Evolutionary conservation across 2,888 invertebrate species (phyloP).

Genomic region (Heliconius sara): DNA sequence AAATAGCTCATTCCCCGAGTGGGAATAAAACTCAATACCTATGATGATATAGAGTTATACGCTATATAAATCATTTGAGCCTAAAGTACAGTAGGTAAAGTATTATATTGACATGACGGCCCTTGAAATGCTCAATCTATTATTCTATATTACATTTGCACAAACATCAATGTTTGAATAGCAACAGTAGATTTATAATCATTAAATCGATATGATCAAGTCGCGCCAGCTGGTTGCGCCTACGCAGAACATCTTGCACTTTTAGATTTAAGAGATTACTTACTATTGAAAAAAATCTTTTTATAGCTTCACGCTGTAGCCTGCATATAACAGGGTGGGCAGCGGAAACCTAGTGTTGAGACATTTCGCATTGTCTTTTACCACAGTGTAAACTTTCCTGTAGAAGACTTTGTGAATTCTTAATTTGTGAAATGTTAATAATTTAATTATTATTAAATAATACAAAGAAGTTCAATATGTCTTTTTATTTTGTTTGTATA

Average conservation of each 20-base stretch:
- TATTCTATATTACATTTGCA: constrained; percentile 46
- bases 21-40: no score
- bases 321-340: neutral
- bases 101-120: neutral
- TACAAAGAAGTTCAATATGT: no score
- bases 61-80: neutral
- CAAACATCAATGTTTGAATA: constrained; percentile 49
- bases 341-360: neutral
- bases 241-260: constrained; percentile 52
- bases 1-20: no score
- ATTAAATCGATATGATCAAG: constrained; percentile 59
- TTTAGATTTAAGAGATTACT: neutral
- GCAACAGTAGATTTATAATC: constrained; percentile 52
- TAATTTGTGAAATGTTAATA: no score
- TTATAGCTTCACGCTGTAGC: neutral
- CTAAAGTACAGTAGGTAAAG: neutral
- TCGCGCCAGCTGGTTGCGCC: constrained; percentile 61
- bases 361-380: neutral
- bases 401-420: no score
- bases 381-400: no score
- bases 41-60: no score
- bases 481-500: no score
- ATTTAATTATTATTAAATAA: no score
- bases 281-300: neutral
- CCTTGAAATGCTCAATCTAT: neutral